Base-by-base conservation (phyloP, 2,888 invertebrate genomes). In the Neoscelio sp. region DNA sequence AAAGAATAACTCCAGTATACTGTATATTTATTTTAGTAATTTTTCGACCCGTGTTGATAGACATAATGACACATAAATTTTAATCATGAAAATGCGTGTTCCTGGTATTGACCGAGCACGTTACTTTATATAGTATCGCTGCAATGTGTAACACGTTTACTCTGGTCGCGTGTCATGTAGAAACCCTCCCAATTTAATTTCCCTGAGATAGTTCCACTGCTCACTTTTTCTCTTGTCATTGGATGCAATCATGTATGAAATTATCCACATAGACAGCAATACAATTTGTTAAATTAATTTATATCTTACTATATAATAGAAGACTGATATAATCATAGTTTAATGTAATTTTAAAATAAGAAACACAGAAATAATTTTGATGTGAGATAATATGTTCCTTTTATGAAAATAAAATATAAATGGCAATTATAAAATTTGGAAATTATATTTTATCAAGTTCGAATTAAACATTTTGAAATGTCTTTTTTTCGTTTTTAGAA, bases 31-130 rank as follows among this genome's bases (percentile, higher is more conserved):
- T 65, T 65, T 13, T 56, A 40, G 30, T 28, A 65, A 44, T 73
- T 64, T 56, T 23, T 23, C 23, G 73, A 56, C 30, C 46, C 23
- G 26, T 30, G 58, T 50, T 71, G 84, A 84, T 84, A 82, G 78
- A 79, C 33, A 58, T 74, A 60, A 78, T 84, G 86, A 86, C 84
- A 86, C 54, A 60, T 83, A 87, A 87, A 87, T 88, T 89, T 89
- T 89, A 89, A 89, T 89, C 86, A 87, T 80, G 86, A 87, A 86
- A 89, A 88, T 86, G 88, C 80, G 77, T 82, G 81, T 81, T 75
- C 80, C 80, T 79, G 67, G 83, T 79, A 82, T 81, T 70, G 81
- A 82, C 58, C 81, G 84, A 84, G 83, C 82, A 83, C 77, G 84
- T 83, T 83, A 78, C 80, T 68, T 79, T 76, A 83, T 82, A 75